Evolutionary conservation across 2,797 vertebrate species (phyloP), one percentile per base, ranked within the genome.

Genomic region (Rhinella marina): DNA sequence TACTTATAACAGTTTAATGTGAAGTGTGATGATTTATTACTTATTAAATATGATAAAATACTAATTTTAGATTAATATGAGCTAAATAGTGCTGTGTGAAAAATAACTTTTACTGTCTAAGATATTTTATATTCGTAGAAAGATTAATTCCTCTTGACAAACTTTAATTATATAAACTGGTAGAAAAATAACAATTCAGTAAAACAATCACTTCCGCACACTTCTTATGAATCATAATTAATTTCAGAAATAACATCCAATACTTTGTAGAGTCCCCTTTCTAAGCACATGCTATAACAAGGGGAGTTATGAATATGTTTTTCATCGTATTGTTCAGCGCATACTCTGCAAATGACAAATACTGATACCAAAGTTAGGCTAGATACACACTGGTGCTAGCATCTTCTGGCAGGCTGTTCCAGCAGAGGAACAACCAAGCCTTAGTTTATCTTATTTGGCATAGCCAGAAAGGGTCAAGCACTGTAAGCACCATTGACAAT

Each of bases 11-110:
- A 0, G 25, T 73, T 90, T 91, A 57, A 84, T 52, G 90, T 85
- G 27, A 7, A 32, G 25, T 88, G 16, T 62, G 84, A 84, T 52
- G 62, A 85, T 50, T 90, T 91, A 68, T 29, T 48, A 81, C 64
- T 48, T 84, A 90, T 88, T 91, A 92, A 88, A 80, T 89, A 25
- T 27, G 79, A 64, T 91, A 86, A 76, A 88, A 87, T 90, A 90
- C 90, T 91, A 89, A 64, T 88, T 90, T 29, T 23, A 82, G 66
- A 48, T 66, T 84, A 76, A 56, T 29, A 61, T 25, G 9, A 62
- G 56, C 75, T 76, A 29, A 27, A 19, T 66, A 9, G 23, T 56
- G 48, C 32, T 7, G 23, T 48, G 76, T 29, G 56, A 82, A 85
- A 21, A 81, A 62, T 27, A 19, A 2, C n/a, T 81, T 84, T 23